A percentile compares a stretch with the other conserved stretches of the same genome.
These are phyloP conservation scores for Machimus rusticus DNA, from an alignment of 2,888 invertebrate genomes.

Conservation along the genomic window DNA sequence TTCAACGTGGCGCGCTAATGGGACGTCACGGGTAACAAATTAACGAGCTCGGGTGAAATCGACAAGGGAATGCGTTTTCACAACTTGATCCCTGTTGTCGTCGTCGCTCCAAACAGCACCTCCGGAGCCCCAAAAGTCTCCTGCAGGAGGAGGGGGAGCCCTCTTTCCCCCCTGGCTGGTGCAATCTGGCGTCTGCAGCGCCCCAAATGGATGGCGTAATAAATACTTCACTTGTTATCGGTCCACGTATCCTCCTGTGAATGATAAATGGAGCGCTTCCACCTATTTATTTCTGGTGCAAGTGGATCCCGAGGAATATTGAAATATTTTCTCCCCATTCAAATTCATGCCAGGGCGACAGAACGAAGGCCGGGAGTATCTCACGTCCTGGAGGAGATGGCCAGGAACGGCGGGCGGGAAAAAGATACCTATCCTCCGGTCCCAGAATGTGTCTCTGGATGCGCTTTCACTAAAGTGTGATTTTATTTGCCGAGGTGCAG, in stretches of 20 bases:
- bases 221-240: conserved; percentile 27
- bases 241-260: conserved; percentile 5
- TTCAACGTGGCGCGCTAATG: background rate
- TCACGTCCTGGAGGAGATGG: background rate
- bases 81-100: background rate
- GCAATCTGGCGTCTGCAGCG: background rate
- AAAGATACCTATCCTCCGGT: background rate
- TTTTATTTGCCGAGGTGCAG: background rate
- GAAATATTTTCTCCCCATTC: background rate
- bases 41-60: conserved; percentile 4
- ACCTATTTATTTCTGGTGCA: background rate
- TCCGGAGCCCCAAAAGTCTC: background rate
- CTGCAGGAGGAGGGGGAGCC: background rate
- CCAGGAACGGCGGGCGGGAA: background rate
- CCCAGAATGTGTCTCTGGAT: background rate
- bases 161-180: background rate
- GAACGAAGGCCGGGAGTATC: background rate
- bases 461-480: background rate
- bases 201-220: conserved; percentile 11
- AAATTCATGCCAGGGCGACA: background rate
- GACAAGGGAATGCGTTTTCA: conserved; percentile 12
- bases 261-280: conserved; percentile 15
- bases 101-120: background rate
- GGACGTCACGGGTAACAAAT: conserved; percentile 15
- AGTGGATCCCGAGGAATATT: conserved; percentile 7